Base-by-base conservation (phyloP, 2,888 invertebrate genomes). In the Gonocerus acuteangulatus region DNA sequence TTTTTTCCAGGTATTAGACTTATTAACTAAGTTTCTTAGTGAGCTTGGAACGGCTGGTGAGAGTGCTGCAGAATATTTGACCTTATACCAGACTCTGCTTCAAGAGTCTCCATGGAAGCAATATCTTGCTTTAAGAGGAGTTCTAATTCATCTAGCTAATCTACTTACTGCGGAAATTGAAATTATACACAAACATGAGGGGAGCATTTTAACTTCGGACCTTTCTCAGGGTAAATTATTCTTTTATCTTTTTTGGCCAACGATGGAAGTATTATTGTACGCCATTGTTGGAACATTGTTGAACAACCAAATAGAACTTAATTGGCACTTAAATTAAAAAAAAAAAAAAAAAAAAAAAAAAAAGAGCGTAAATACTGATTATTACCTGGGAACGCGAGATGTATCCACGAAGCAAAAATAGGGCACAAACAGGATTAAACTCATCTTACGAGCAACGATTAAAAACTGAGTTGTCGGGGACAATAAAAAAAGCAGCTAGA, bases 51-150 rank as follows among this genome's bases (percentile, higher is more conserved):
- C 80, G 2, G 89, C 92, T 1, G 95, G 95, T 0, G 95, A 96
- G 75, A 89, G 89, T 58, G 90, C 94, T 65, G 86, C 89, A 3
- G 95, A 96, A 74, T 97, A 91, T 73, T 78, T 96, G 62, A 81
- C 84, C 15, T 78, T 96, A 0, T 95, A 92, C 74, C 87, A 93
- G 72, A 85, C 82, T 67, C 76, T 96, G 49, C 88, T 95, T 2
- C 83, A 86, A 19, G 87, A 89, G 68, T 82, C 85, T 1, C 92
- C 94, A 6, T 96, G 95, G 93, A 90, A 93, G 69, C 92, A 93
- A 72, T 95, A 94, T 76, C 78, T 96, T 63, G 92, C 94, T 0
- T 77, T 95, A 2, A 84, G 86, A 57, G 93, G 94, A 1, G 89
- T 95, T 0, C 79, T 95, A 56, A 81, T 86, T 6, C 84, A 87